Conservation (phyloP, 64 coral and sea anemone species). For the Stichodactyla helianthus region DNA sequence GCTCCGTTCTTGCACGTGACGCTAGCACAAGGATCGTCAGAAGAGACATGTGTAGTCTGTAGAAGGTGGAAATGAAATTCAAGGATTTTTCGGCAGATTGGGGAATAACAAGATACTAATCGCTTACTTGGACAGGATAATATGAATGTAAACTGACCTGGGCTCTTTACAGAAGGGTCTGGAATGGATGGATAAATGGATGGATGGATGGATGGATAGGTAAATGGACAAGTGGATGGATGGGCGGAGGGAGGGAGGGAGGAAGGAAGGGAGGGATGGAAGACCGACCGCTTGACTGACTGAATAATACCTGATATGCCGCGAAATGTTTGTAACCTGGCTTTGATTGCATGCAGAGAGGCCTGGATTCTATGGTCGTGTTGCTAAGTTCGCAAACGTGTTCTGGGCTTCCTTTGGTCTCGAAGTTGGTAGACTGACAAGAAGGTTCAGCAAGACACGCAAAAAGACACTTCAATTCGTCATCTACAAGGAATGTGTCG, state of each 20-base stretch:
- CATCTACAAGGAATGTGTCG: background rate
- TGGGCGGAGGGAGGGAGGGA: too few relatives aligned
- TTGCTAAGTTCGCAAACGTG: constrained; percentile 1
- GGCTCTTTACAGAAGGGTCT: background rate
- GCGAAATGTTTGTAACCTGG: too few relatives aligned
- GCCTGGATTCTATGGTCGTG: background rate
- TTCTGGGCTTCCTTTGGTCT: background rate
- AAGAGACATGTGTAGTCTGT: too few relatives aligned
- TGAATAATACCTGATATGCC: too few relatives aligned
- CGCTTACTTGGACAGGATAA: background rate
- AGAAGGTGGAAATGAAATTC: too few relatives aligned
- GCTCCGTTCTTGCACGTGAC: background rate
- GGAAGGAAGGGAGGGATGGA: too few relatives aligned
- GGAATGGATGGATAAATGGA: background rate
- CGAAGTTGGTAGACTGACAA: background rate
- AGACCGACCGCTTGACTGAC: too few relatives aligned
- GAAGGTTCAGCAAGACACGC: background rate
- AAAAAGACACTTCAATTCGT: background rate
- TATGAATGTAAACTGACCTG: background rate
- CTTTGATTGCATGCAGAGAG: too few relatives aligned
- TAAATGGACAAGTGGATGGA: too few relatives aligned
- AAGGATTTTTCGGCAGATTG: too few relatives aligned
- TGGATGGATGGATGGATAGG: too few relatives aligned
- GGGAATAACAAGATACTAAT: background rate
- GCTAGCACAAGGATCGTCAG: background rate